Evolutionary conservation across 1,140 invertebrate species (phyloP), one percentile per base, ranked within the genome.

Genomic region (Oreohelix idahoensis): DNA sequence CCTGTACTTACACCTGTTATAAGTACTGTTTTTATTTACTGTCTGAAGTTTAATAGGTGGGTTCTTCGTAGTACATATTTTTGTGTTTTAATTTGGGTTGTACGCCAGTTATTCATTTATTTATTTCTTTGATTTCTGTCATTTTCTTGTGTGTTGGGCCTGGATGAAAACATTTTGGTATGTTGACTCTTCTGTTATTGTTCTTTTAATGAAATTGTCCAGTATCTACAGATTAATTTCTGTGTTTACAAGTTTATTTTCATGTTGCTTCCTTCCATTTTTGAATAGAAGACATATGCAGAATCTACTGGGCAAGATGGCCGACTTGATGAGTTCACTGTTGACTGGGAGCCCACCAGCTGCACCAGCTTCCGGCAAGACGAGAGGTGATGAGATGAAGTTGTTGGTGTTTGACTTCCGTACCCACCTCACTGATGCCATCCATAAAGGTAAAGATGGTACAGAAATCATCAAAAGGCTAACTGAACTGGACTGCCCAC

Each of bases 391-490:
- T 39, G 32, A 26, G 15, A 29, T 76, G 36, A 39, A 39, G 13
- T 32, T 49, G 13, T 20, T 51, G 20, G 74, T 76, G 5, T n/a
- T 29, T 11, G 45, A 76, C 29, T 76, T 10, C 29, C 39, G 45
- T 8, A 35, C 26, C 15, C 23, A 15, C 53, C 45, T 76, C 1
- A 49, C 42, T 20, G 36, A 76, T 35, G 39, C 74, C 32, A 76
- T 76, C 45, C 32, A 13, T n/a, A 39, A 51, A n/a, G 74, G 74
- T 20, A 35, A 29, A 76, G 29, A 45, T 53, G 4, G 17, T 29
- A 36, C 13, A 32, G 74, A 76, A 35, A 15, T 76, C n/a, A 53
- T 76, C 11, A n/a, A 76, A 51, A 51, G 29, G 17, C 74, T 76
- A 10, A 51, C 42, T 15, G 45, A 49, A 35, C 45, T 76, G 29